A percentile compares a stretch with the other conserved stretches of the same genome.
These are phyloP conservation scores for Danaus melanippus DNA, from an alignment of 1,140 invertebrate species.

Conservation along the genomic window DNA sequence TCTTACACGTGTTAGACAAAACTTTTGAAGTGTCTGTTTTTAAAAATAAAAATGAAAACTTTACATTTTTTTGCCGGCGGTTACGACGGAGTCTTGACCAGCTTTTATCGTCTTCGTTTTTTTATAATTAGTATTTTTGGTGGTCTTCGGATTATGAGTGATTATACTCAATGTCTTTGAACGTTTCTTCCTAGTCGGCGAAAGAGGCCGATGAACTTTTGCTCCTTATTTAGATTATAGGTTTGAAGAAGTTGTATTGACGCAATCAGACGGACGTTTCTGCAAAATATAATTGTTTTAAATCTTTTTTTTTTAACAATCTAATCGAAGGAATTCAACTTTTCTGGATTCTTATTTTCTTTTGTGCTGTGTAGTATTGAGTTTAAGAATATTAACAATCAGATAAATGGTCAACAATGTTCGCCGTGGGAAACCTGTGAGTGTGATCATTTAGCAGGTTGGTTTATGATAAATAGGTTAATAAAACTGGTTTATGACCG, in stretches of 20 bases:
- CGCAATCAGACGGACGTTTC: slow-evolving; percentile 48
- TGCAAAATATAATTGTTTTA: slow-evolving; percentile 45
- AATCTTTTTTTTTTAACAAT: background rate
- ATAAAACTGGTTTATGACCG: no score
- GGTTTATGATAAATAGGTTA: no score
- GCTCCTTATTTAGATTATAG: slow-evolving; percentile 71
- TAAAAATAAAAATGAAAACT: background rate
- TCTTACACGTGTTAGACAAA: slow-evolving; percentile 13
- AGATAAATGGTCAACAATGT: no score
- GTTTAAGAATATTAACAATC: no score
- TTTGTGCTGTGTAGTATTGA: no score
- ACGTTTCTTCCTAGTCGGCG: slow-evolving; percentile 45
- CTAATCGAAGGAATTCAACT: no score
- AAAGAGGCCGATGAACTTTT: slow-evolving; percentile 63
- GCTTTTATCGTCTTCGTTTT: no score
- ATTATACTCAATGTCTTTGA: slow-evolving; percentile 30
- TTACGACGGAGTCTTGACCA: background rate
- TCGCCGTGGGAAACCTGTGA: no score
- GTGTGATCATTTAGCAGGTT: no score
- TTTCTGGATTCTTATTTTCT: no score
- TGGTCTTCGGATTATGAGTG: slow-evolving; percentile 7
- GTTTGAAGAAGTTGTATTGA: slow-evolving; percentile 58
- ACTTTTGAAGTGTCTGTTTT: no score
- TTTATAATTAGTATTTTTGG: no score
- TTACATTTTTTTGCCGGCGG: slow-evolving; percentile 5